A percentile compares a stretch with the other conserved stretches of the same genome.
Conservation (phyloP, 1,140 invertebrate species). For the Camponotus floridanus region DNA sequence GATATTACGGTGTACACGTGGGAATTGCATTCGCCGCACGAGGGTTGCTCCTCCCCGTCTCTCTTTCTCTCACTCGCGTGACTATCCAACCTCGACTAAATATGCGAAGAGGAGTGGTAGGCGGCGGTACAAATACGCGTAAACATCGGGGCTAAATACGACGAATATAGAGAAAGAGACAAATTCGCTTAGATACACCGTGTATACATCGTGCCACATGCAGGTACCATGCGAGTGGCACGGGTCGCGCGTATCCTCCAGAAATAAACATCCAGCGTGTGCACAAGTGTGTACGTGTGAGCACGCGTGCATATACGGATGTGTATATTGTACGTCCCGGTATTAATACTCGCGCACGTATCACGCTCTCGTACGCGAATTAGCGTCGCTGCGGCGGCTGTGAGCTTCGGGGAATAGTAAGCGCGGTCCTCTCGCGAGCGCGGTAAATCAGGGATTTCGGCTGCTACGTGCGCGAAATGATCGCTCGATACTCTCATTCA, state of each 20-base stretch:
- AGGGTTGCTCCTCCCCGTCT: not conserved
- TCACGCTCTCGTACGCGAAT: constrained; percentile 10
- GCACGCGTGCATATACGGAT: not conserved
- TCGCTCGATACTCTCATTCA: constrained; percentile 63
- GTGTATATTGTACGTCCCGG: constrained; percentile 13
- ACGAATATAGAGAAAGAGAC: constrained; percentile 41
- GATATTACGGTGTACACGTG: constrained; percentile 14
- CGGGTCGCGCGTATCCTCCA: not conserved
- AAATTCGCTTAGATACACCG: constrained; percentile 30
- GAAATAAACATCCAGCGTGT: constrained; percentile 17
- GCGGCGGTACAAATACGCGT: constrained; percentile 59
- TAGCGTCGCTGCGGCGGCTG: constrained; percentile 22
- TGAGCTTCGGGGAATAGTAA: constrained; percentile 65
- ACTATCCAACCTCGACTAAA: constrained; percentile 16
- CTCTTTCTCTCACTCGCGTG: constrained; percentile 12
- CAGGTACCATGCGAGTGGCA: constrained; percentile 39
- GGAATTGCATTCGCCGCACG: not conserved
- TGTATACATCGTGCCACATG: constrained; percentile 29
- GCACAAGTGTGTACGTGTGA: constrained; percentile 6
- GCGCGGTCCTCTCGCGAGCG: constrained; percentile 52
- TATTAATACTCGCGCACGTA: constrained; percentile 56
- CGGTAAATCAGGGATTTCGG: constrained; percentile 74
- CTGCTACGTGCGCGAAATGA: constrained; percentile 68
- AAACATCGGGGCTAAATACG: constrained; percentile 69
- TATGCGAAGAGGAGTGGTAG: not conserved